Conservation (phyloP, 2,888 invertebrate genomes). For the Dione vanillae region DNA sequence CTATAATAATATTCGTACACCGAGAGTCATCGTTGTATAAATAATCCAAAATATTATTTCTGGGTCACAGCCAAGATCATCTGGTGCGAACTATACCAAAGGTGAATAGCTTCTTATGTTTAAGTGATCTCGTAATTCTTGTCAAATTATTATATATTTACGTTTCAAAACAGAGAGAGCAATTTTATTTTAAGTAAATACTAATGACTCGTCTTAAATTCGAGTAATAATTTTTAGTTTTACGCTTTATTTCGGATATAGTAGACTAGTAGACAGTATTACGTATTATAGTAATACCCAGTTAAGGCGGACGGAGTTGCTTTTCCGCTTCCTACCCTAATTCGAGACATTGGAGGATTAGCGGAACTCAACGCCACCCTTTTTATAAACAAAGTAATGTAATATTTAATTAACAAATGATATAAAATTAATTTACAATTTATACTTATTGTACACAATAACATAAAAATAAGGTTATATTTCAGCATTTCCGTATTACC, state of each 20-base stretch:
- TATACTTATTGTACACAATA: not conserved
- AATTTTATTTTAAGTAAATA: too few species aligned
- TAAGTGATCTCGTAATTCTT: conserved; percentile 11
- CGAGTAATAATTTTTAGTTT: too few species aligned
- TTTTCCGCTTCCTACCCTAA: too few species aligned
- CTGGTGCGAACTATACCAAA: conserved; percentile 34
- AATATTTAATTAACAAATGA: not conserved
- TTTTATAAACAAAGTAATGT: too few species aligned
- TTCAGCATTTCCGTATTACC: not conserved
- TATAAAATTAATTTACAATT: not conserved
- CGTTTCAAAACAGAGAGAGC: not conserved
- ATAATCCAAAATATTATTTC: conserved; percentile 46
- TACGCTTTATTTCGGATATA: too few species aligned
- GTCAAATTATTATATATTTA: conserved; percentile 1
- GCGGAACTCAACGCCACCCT: too few species aligned
- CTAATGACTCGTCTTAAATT: too few species aligned
- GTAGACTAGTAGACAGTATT: too few species aligned
- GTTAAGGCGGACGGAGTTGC: too few species aligned
- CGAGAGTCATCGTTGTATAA: conserved; percentile 38
- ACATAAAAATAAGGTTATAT: not conserved
- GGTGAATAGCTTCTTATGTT: conserved; percentile 40
- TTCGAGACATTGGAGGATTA: too few species aligned
- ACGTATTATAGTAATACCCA: too few species aligned
- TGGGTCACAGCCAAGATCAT: conserved; percentile 48
- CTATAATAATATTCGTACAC: conserved; percentile 32